Percentiles rank a stretch among this genome's conserved stretches.
Conservation (phyloP, 2,888 invertebrate genomes). For the Bombylius discolor region DNA sequence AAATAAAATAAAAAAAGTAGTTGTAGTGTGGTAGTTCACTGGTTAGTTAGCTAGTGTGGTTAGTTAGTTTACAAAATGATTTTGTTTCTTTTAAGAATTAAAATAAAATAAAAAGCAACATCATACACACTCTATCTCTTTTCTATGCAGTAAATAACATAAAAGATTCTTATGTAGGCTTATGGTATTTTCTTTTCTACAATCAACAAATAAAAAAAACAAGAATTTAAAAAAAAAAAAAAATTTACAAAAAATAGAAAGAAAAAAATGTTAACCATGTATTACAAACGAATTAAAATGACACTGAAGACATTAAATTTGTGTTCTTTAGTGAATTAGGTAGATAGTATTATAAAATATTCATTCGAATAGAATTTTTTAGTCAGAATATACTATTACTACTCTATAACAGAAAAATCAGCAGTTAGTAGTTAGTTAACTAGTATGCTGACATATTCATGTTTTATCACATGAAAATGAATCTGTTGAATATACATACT, state of each 20-base stretch:
- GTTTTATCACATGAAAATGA: neutral
- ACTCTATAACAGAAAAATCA: too few relatives aligned
- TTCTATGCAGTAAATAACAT: too few relatives aligned
- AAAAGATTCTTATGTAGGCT: neutral
- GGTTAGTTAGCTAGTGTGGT: neutral
- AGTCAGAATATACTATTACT: too few relatives aligned
- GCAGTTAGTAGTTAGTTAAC: neutral
- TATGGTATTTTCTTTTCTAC: neutral
- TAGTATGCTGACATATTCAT: neutral
- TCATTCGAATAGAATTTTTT: too few relatives aligned
- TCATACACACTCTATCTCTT: too few relatives aligned
- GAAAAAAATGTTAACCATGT: neutral
- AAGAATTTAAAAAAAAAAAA: too few relatives aligned
- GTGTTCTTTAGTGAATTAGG: neutral
- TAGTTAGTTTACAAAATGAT: too few relatives aligned
- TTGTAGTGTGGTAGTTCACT: neutral
- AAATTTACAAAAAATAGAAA: too few relatives aligned
- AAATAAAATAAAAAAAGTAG: conserved; percentile 1
- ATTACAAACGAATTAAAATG: neutral
- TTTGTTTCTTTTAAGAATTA: neutral
- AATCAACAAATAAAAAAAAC: too few relatives aligned
- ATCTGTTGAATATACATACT: too few relatives aligned
- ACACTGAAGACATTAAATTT: neutral
- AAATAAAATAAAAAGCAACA: neutral
- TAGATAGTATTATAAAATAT: too few relatives aligned